Evolutionary conservation across 1,140 invertebrate species (phyloP).

Genomic region (Rhyacophila brunnea): DNA sequence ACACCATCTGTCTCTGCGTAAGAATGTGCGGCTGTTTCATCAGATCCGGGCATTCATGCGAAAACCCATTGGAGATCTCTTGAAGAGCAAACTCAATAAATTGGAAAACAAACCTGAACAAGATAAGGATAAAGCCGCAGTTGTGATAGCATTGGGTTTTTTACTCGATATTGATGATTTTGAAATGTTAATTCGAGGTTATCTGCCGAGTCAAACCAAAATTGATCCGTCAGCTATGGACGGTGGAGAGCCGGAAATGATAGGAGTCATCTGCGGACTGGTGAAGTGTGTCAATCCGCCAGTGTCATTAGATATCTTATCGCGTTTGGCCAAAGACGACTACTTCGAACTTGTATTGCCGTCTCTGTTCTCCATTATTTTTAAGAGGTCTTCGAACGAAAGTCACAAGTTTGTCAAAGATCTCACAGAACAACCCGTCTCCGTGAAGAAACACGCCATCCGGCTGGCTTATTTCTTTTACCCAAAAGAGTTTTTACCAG

Average conservation of each 20-base stretch:
- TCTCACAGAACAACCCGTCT: conserved; percentile 21
- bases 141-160: conserved; percentile 6
- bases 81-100: conserved; percentile 2
- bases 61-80: conserved; percentile 13
- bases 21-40: conserved; percentile 6
- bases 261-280: conserved; percentile 2
- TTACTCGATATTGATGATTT: conserved; percentile 9
- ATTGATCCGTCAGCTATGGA: conserved; percentile 1
- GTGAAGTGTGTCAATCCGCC: conserved; percentile 23
- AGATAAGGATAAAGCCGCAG: neutral
- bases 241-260: conserved; percentile 9
- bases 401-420: conserved; percentile 14
- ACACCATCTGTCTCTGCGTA: neutral
- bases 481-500: conserved; percentile 9
- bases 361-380: conserved; percentile 14
- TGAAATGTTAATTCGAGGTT: conserved; percentile 12
- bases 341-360: conserved; percentile 26
- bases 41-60: conserved; percentile 17
- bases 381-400: conserved; percentile 14
- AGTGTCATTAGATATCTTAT: conserved; percentile 10
- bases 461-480: conserved; percentile 25
- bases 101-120: conserved; percentile 1
- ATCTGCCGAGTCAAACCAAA: conserved; percentile 10
- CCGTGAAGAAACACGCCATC: conserved; percentile 24
- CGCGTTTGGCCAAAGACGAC: conserved; percentile 18